Conservation (phyloP, 2,797 vertebrate genomes). For the Amniataba percoides region DNA sequence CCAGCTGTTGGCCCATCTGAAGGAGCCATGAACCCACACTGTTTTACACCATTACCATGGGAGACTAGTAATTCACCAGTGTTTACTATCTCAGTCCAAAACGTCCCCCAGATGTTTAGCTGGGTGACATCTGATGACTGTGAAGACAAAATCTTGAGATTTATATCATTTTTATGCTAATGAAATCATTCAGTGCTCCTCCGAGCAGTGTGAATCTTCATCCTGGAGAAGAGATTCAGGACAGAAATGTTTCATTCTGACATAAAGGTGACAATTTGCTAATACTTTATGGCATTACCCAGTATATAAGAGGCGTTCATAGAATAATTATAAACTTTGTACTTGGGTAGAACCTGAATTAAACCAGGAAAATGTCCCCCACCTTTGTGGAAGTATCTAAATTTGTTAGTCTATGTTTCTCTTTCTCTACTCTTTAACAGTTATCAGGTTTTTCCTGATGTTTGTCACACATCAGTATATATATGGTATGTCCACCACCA, state of each 20-base stretch:
- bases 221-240: no score
- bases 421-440: background rate
- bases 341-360: background rate
- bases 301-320: background rate
- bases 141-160: no score
- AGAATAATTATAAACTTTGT: background rate
- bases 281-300: no score
- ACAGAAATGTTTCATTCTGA: no score
- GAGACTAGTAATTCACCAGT: background rate
- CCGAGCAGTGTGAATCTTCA: no score
- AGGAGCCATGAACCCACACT: background rate
- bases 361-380: background rate
- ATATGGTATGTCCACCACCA: background rate
- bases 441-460: no score
- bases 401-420: background rate
- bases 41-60: background rate
- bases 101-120: no score
- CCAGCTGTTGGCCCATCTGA: background rate
- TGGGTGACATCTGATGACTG: background rate
- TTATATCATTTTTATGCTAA: background rate
- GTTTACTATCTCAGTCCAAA: background rate
- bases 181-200: no score
- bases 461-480: background rate
- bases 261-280: no score
- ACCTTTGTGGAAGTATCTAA: background rate